Conservation (phyloP, 2,113 vertebrate genomes). For the Scortum barcoo region DNA sequence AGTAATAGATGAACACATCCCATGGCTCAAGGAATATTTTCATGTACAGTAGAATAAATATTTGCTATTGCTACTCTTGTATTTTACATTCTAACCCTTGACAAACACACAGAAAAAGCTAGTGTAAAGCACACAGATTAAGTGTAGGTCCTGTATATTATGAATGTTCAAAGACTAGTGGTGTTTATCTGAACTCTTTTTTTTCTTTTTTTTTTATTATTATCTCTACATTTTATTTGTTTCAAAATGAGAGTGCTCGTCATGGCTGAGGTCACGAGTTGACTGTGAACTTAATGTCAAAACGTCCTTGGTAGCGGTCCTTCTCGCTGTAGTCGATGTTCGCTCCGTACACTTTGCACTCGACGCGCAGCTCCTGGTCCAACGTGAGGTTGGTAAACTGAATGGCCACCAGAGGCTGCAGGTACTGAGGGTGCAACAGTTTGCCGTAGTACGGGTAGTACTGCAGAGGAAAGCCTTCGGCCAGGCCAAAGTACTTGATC, state of each 20-base stretch:
- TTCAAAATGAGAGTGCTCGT: constrained; percentile 82
- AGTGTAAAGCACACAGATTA: constrained; percentile 99
- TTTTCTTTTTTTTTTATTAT: too few species aligned
- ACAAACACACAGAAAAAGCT: constrained; percentile 97
- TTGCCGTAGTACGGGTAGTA: constrained; percentile 98
- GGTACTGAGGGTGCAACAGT: constrained; percentile 91
- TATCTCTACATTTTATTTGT: constrained; percentile 81
- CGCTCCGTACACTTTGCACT: constrained; percentile 91
- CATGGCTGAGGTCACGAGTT: constrained; percentile 92
- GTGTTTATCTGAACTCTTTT: constrained; percentile 82
- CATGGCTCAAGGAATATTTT: constrained; percentile 98
- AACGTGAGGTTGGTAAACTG: constrained; percentile 93
- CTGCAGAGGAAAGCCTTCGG: constrained; percentile 90
- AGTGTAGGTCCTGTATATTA: constrained; percentile 99
- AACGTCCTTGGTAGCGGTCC: constrained; percentile 98
- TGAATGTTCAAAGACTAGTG: constrained; percentile 99
- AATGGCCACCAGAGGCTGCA: constrained; percentile 95
- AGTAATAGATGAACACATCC: constrained; percentile 97
- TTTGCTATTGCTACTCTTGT: constrained; percentile 97
- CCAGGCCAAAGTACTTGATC: constrained; percentile 89
- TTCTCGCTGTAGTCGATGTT: constrained; percentile 97
- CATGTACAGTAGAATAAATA: constrained; percentile 99
- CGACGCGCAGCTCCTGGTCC: constrained; percentile 88
- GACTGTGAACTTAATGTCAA: constrained; percentile 94
- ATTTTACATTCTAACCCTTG: constrained; percentile 98